Evolutionary conservation across 2,797 vertebrate species (phyloP), one percentile per base, ranked within the genome.

Genomic region (Nyctibius grandis): DNA sequence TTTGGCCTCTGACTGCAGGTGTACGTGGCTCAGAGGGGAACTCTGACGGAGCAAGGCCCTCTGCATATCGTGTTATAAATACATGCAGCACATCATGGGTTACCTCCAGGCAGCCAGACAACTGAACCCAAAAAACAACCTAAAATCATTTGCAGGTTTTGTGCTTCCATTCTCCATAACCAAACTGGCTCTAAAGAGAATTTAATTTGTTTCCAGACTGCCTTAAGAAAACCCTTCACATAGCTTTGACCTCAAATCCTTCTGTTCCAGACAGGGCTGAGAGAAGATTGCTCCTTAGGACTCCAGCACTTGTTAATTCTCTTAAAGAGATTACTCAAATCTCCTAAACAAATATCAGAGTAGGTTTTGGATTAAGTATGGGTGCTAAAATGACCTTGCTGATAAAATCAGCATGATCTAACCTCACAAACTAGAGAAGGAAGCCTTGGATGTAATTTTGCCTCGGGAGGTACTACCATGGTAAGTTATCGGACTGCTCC

Each of bases 241-340:
- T 64, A 44, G 29, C 51, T 89, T 42, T 92, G 91, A 91, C 93
- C 88, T 93, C 64, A 94, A 91, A 95, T 89, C 72, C 64, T 57
- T 68, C 17, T 92, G 60, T 72, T 91, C 57, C 14, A 44, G 68
- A 90, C 56, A 72, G 38, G 23, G 31, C 50, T 63, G 68, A 81
- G 80, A 79, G 63, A 88, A 75, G 56, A 82, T 60, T 88, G 75
- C 11, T 94, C 95, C 59, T 87, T 93, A 79, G 69, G 68, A 80
- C 75, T 86, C 38, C 47, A 92, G 48, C 63, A 48, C 80, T 87
- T 68, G 83, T 89, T 97, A 95, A 97, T 96, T 91, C 95, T 75
- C 92, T 89, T 95, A 94, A 95, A 95, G 94, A 96, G 96, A 96
- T 97, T 96, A 96, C 34, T 85, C 50, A 89, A 88, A 96, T 95